phyloP scores from a whole-genome alignment of 2,888 invertebrate species.

The Periphyllus acericola region DNA sequence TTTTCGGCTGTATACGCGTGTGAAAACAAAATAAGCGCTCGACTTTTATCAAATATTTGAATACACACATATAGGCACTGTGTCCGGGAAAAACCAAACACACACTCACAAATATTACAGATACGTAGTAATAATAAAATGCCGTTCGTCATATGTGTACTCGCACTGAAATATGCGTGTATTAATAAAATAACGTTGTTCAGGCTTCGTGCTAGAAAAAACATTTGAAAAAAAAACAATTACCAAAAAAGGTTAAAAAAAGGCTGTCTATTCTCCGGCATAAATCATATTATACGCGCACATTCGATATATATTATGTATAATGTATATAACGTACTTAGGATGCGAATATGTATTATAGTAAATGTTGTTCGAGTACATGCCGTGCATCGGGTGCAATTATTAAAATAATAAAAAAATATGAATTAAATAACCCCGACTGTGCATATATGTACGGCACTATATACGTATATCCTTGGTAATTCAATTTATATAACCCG shows the following conservation, averaged over 20 bases:
- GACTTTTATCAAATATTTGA: conserved; percentile 29
- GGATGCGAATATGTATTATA: no score
- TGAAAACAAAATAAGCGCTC: conserved; percentile 37
- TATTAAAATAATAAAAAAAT: not conserved
- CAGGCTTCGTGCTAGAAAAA: not conserved
- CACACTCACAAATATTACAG: not conserved
- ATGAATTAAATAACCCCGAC: not conserved
- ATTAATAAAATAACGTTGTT: not conserved
- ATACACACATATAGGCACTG: not conserved
- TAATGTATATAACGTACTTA: no score
- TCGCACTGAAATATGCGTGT: not conserved
- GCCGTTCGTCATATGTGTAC: not conserved
- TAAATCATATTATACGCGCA: not conserved
- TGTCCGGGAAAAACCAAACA: not conserved
- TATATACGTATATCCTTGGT: not conserved
- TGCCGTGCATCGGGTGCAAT: not conserved
- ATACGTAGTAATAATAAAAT: not conserved
- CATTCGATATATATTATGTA: not conserved
- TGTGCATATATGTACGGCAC: no score
- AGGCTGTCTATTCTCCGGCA: not conserved
- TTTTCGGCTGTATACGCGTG: not conserved
- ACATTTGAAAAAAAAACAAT: not conserved
- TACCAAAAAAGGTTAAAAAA: not conserved
- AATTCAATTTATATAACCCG: not conserved
- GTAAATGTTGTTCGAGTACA: no score